phyloP scores from a whole-genome alignment of 2,888 invertebrate genomes.

The Netelia virgata region DNA sequence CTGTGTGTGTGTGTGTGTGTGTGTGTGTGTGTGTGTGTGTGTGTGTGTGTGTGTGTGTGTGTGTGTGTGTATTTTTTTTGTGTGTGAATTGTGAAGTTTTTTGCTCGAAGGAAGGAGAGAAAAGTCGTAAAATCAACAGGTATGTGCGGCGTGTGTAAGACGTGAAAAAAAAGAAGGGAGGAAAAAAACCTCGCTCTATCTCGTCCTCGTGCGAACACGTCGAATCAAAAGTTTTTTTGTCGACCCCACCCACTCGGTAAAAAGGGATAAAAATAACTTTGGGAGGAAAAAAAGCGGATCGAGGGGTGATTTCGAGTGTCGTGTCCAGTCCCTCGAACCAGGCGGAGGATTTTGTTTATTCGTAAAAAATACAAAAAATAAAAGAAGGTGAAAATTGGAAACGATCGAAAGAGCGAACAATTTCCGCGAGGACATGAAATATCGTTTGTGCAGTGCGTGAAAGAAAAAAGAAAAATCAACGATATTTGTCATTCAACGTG shows the following conservation, averaged over 20 bases:
- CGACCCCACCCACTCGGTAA: background rate
- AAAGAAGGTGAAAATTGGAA: background rate
- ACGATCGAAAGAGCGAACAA: background rate
- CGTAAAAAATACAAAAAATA: slow-evolving; percentile 18
- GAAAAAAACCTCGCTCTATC: slow-evolving; percentile 9
- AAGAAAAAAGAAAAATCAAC: no score
- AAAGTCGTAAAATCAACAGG: slow-evolving; percentile 69
- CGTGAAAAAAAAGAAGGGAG: slow-evolving; percentile 50
- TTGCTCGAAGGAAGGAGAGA: slow-evolving; percentile 3
- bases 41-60: background rate
- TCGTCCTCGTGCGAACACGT: slow-evolving; percentile 1
- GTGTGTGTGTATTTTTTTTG: background rate
- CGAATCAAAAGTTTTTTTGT: slow-evolving; percentile 48
- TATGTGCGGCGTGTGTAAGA: slow-evolving; percentile 56
- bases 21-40: background rate
- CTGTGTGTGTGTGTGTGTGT: background rate
- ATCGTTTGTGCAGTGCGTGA: no score
- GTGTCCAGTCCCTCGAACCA: background rate
- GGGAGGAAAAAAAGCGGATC: background rate
- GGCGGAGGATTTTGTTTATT: slow-evolving; percentile 4
- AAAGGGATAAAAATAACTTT: background rate
- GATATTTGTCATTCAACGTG: slow-evolving; percentile 38
- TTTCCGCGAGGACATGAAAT: no score
- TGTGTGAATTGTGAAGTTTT: slow-evolving; percentile 3
- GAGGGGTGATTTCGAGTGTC: slow-evolving; percentile 7